Base-by-base conservation (phyloP, 2,797 vertebrate genomes). In the Chrosomus eos region DNA sequence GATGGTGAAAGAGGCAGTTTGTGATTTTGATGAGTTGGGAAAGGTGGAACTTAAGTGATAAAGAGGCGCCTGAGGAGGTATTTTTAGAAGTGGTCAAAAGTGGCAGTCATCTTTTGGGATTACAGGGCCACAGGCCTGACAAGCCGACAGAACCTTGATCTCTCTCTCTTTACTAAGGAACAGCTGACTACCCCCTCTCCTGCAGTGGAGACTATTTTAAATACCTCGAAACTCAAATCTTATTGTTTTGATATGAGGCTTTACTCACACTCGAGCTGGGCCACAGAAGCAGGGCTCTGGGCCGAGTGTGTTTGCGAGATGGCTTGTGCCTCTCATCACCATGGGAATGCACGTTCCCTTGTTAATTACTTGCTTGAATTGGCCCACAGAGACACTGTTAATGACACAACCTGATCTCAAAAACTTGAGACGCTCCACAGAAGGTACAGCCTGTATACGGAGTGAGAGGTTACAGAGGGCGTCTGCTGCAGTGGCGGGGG, bases 351-450 rank as follows among this genome's bases (percentile, higher is more conserved):
- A 94, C 92, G 92, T 90, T 93, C 89, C 89, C 90, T 90, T 93
- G 90, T 92, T 95, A 94, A 95, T 94, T 93, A 94, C 92, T 91
- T 91, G 93, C 90, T 88, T 92, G 91, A 88, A 92, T 92, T 91
- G 88, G 90, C 90, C 90, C 91, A 93, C 93, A 91, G 92, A 91
- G 91, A 91, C n/a, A 36, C 78, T 88, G 90, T 86, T 90, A 89
- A 92, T 90, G 88, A 88, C 90, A 89, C 84, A 92, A 92, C 82
- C 86, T 88, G 89, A 90, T 86, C 82, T 84, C 84, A 78, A 87
- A 87, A 88, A 81, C 86, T 81, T 70, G 77, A 85, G 86, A 88
- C 7, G 85, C 71, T 71, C 83, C 64, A 84, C 72, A 84, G 88
- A 86, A 81, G 88, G 84, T 83, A 23, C 72, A 81, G 71, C 77